phyloP scores from a whole-genome alignment of 2,888 invertebrate species.

The Caenorhabditis virilis region DNA sequence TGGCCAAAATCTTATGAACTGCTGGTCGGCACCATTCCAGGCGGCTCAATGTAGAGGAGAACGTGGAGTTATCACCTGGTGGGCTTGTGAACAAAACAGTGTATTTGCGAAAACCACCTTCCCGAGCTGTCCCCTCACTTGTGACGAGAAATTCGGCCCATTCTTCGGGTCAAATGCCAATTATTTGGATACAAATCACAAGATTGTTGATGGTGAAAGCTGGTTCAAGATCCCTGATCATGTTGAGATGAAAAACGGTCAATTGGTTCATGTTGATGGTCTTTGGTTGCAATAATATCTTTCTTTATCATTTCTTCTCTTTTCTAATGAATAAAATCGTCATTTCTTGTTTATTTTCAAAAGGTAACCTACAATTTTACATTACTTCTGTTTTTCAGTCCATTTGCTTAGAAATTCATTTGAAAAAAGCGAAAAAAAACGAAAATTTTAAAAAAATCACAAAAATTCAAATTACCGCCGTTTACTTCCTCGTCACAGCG shows the following conservation, averaged over 20 bases:
- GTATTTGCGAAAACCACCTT: conserved; percentile 40
- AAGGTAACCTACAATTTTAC: too few relatives aligned
- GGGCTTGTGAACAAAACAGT: conserved; percentile 47
- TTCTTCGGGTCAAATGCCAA: conserved; percentile 15
- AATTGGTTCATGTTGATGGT: conserved; percentile 28
- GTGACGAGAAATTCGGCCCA: conserved; percentile 38
- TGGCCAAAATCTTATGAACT: conserved; percentile 43
- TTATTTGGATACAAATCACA: conserved; percentile 36
- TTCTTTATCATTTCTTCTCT: too few relatives aligned
- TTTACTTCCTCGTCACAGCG: too few relatives aligned
- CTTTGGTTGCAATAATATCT: conserved; percentile 30
- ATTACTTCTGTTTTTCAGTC: too few relatives aligned
- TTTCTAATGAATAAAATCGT: not conserved
- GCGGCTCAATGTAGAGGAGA: conserved; percentile 38
- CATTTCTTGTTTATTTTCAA: not conserved
- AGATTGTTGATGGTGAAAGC: conserved; percentile 41
- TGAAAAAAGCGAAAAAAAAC: too few relatives aligned
- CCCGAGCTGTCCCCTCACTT: conserved; percentile 43
- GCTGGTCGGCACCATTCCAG: conserved; percentile 50
- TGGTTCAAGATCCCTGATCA: conserved; percentile 45
- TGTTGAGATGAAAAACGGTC: conserved; percentile 13
- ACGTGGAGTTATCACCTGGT: conserved; percentile 40
- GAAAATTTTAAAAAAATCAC: too few relatives aligned
- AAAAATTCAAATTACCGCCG: too few relatives aligned
- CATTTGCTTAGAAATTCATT: too few relatives aligned